Evolutionary conservation across 2,113 vertebrate genomes (phyloP).

Genomic region (Rhizomys pruinosus): DNA sequence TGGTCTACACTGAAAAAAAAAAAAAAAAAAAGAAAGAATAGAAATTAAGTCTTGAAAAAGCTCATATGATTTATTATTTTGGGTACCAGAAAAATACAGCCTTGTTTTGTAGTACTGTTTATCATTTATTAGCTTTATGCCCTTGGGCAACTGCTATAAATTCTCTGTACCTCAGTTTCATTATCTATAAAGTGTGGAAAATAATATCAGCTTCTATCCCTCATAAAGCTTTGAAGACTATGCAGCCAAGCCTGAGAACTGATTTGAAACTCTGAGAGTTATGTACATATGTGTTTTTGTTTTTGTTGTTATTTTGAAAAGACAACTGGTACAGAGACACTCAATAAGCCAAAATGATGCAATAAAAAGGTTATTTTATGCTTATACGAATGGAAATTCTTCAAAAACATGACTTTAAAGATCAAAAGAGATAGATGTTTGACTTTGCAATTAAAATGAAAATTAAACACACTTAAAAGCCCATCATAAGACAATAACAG

Average conservation of each 20-base stretch:
- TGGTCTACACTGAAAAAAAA: too few relatives aligned
- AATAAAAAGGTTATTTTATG: slow-evolving; percentile 50
- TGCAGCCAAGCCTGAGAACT: slow-evolving; percentile 35
- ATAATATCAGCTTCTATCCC: slow-evolving; percentile 67
- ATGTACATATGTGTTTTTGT: slow-evolving; percentile 66
- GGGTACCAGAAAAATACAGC: slow-evolving; percentile 54
- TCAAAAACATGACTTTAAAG: slow-evolving; percentile 61
- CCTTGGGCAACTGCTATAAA: slow-evolving; percentile 70
- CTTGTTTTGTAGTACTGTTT: slow-evolving; percentile 42
- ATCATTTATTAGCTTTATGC: slow-evolving; percentile 74
- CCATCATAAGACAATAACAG: slow-evolving; percentile 49
- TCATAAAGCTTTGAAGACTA: slow-evolving; percentile 68
- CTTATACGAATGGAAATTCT: slow-evolving; percentile 55
- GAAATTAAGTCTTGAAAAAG: slow-evolving; percentile 60
- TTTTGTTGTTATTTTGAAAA: slow-evolving; percentile 68
- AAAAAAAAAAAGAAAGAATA: too few relatives aligned
- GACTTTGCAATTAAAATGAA: slow-evolving; percentile 65
- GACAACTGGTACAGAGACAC: slow-evolving; percentile 44
- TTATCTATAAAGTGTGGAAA: slow-evolving; percentile 74
- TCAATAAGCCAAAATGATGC: slow-evolving; percentile 49
- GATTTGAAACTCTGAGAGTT: slow-evolving; percentile 47
- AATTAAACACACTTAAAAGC: slow-evolving; percentile 67
- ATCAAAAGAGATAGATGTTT: slow-evolving; percentile 58
- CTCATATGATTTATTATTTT: slow-evolving; percentile 67
- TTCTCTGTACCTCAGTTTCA: slow-evolving; percentile 65